phyloP scores from a whole-genome alignment of 2,113 vertebrate genomes.

The Euleptes europaea region DNA sequence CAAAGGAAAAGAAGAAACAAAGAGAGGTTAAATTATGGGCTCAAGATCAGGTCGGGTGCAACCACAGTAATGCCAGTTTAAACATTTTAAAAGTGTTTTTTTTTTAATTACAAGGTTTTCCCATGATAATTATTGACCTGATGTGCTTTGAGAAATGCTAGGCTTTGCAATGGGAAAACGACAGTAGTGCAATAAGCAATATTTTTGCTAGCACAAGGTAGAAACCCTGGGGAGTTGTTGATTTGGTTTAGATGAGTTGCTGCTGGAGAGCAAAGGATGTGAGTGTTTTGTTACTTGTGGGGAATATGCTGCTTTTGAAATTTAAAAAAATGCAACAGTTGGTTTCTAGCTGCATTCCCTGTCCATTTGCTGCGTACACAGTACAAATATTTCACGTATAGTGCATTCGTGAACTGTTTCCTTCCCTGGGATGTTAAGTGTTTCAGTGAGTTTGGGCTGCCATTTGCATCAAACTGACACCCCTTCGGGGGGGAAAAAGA shows the following conservation, averaged over 20 bases:
- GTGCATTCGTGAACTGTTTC: conserved; percentile 15
- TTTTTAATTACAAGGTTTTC: conserved; percentile 29
- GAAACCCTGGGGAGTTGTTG: conserved; percentile 39
- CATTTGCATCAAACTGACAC: background rate
- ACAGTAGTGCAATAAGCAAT: background rate
- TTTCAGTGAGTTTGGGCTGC: background rate
- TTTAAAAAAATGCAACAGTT: background rate
- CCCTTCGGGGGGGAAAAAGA: background rate
- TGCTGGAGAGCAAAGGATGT: conserved; percentile 14
- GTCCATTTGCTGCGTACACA: background rate
- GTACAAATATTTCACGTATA: background rate
- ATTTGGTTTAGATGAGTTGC: conserved; percentile 46
- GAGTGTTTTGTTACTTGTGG: conserved; percentile 1
- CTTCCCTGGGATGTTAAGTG: background rate
- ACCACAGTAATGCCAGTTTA: conserved; percentile 3
- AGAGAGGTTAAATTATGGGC: too few relatives aligned
- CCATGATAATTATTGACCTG: conserved; percentile 19
- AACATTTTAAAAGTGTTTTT: conserved; percentile 48
- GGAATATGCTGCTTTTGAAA: conserved; percentile 30
- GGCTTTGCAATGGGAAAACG: conserved; percentile 42
- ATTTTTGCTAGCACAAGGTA: conserved; percentile 22
- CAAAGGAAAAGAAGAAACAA: background rate
- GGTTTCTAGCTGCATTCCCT: conserved; percentile 5
- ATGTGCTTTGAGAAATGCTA: background rate
- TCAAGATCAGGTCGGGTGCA: background rate